Evolutionary conservation across 2,888 invertebrate species (phyloP), one percentile per base, ranked within the genome.

Genomic region (Glyphotaelius pellucidus): DNA sequence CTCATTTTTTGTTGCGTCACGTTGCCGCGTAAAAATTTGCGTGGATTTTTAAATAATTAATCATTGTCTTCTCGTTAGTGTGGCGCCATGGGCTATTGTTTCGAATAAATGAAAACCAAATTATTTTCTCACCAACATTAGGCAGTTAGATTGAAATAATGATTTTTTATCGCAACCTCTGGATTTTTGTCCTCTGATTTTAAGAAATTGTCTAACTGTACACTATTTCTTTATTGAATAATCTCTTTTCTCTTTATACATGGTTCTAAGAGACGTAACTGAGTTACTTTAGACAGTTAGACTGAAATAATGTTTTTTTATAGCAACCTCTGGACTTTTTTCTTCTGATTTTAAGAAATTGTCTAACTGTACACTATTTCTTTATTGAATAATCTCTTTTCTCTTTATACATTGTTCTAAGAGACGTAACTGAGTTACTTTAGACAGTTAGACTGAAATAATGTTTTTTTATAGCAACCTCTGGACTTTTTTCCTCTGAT

Each of bases 41-140:
- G 87, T 32, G 87, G 52, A 52, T 52, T 87, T 47, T 31, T 31
- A 87, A 31, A 87, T 88, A 35, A 88, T 35, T 32, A 79, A 38
- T 89, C 88, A 79, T 89, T 79, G 88, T 89, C 88, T 80, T 89
- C 88, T 79, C 88, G 88, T 89, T 80, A 79, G 67, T 80, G 79
- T 25, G 88, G 80, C 19, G 35, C 32, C 67, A 35, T 19, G 32
- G 88, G 31, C 88, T 38, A 80, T 89, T 89, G 88, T 89, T 89
- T 89, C 79, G 25, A 67, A 89, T 79, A 35, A 89, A 79, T 79
- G 32, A n/a, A 79, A 89, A 38, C 25, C 88, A 79, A 38, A 80
- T 89, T 89, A 67, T 89, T 35, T 89, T 89, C 79, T 35, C 80
- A 32, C 32, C 31, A 88, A 35, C 25, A 35, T 32, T 31, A 67